These are phyloP conservation scores for Regulus satrapa DNA, from an alignment of 2,113 vertebrate species.

Conservation along the genomic window DNA sequence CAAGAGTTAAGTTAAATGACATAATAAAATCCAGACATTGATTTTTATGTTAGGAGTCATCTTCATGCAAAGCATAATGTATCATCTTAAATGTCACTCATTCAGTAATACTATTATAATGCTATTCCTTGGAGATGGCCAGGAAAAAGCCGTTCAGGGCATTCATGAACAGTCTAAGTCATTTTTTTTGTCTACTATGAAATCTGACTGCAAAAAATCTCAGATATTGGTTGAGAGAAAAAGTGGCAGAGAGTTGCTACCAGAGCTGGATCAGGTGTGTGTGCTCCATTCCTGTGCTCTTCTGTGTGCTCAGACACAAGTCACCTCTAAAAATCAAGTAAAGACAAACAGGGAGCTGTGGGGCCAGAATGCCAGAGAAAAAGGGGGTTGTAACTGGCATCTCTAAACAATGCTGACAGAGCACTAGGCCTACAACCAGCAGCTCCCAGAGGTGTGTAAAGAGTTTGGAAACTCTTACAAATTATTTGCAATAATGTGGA, in stretches of 20 bases:
- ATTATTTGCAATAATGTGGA: not conserved
- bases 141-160: not conserved
- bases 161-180: not conserved
- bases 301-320: not conserved
- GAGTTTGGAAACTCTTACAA: not conserved
- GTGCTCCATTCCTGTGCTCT: not conserved
- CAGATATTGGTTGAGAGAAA: not conserved
- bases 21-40: conserved; percentile 30
- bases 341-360: not conserved
- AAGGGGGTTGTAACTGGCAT: not conserved
- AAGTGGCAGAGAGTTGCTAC: not conserved
- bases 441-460: not conserved
- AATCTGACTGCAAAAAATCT: not conserved
- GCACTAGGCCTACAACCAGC: not conserved
- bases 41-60: conserved; percentile 29
- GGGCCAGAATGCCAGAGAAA: not conserved
- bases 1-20: not conserved
- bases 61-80: conserved; percentile 24
- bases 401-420: not conserved
- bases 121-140: not conserved
- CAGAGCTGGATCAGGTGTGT: not conserved
- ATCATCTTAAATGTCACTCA: conserved; percentile 20
- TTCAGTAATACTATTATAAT: not conserved
- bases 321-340: not conserved
- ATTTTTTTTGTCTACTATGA: not conserved